These are phyloP conservation scores for Silurus lanzhouensis DNA, from an alignment of 2,797 vertebrate genomes.

Conservation along the genomic window DNA sequence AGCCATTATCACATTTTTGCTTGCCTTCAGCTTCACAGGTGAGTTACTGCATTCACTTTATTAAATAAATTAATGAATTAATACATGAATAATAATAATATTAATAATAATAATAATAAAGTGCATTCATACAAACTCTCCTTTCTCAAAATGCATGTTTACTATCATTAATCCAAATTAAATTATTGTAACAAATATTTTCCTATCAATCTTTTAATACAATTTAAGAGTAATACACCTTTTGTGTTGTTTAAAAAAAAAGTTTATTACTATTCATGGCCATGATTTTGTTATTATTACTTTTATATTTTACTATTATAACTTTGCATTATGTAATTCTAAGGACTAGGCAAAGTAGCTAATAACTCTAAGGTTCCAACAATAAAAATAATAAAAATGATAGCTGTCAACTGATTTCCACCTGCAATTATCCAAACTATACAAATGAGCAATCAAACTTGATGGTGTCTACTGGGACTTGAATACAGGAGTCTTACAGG, in stretches of 20 bases:
- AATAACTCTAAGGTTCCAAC: neutral
- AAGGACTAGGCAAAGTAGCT: neutral
- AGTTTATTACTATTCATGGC: no score
- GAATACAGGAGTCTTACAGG: no score
- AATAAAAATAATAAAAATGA: neutral
- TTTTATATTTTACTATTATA: no score
- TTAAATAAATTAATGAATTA: neutral
- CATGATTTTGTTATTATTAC: neutral
- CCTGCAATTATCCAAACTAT: neutral
- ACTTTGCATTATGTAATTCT: neutral
- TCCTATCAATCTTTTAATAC: neutral
- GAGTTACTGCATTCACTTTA: neutral
- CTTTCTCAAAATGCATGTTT: neutral
- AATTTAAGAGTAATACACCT: neutral
- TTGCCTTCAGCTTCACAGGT: slow-evolving; percentile 11
- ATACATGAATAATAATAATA: no score
- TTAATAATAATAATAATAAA: neutral
- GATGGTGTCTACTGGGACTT: no score
- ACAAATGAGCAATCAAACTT: no score
- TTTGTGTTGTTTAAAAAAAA: neutral
- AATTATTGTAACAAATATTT: neutral
- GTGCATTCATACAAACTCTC: neutral
- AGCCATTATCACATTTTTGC: neutral
- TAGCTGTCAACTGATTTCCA: neutral
- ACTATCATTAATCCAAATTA: neutral